A percentile compares a stretch with the other conserved stretches of the same genome.
phyloP scores from a whole-genome alignment of 2,888 invertebrate species.

The Tetranychus truncatus region DNA sequence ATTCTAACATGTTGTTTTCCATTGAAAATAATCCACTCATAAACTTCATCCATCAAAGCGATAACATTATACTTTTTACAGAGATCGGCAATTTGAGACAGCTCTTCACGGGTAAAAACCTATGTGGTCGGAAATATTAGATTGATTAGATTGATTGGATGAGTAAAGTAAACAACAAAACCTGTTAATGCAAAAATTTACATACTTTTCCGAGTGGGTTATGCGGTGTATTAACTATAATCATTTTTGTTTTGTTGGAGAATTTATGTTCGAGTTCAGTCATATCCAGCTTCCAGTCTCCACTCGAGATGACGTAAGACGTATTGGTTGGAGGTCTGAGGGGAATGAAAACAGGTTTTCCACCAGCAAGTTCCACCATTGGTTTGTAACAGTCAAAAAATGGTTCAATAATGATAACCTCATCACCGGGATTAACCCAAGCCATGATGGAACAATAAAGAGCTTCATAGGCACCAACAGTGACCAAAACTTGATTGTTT shows the following conservation, averaged over 20 bases:
- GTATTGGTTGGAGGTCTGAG: slow-evolving; percentile 34
- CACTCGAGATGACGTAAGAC: slow-evolving; percentile 20
- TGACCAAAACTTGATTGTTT: slow-evolving; percentile 63
- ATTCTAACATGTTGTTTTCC: slow-evolving; percentile 68
- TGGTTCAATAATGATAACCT: slow-evolving; percentile 87
- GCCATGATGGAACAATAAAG: slow-evolving; percentile 67
- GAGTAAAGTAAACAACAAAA: too few species aligned
- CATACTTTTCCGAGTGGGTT: slow-evolving; percentile 85
- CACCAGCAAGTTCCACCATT: slow-evolving; percentile 77
- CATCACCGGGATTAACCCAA: slow-evolving; percentile 55
- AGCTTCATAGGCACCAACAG: slow-evolving; percentile 82
- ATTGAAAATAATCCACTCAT: slow-evolving; percentile 84
- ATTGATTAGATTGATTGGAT: neutral
- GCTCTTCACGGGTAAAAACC: slow-evolving; percentile 44
- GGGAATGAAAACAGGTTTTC: slow-evolving; percentile 64
- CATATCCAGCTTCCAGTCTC: slow-evolving; percentile 73
- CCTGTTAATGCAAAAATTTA: too few species aligned
- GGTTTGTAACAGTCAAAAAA: slow-evolving; percentile 94
- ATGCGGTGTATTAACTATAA: slow-evolving; percentile 91
- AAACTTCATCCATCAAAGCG: slow-evolving; percentile 88
- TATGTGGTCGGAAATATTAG: slow-evolving; percentile 37
- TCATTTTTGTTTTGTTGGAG: slow-evolving; percentile 69
- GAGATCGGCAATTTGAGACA: slow-evolving; percentile 50
- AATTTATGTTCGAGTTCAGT: slow-evolving; percentile 60
- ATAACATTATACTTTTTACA: slow-evolving; percentile 79